Percentiles rank a stretch among this genome's conserved stretches.
These are phyloP conservation scores for Tetranychus piercei DNA, from an alignment of 2,888 invertebrate species.

Conservation along the genomic window DNA sequence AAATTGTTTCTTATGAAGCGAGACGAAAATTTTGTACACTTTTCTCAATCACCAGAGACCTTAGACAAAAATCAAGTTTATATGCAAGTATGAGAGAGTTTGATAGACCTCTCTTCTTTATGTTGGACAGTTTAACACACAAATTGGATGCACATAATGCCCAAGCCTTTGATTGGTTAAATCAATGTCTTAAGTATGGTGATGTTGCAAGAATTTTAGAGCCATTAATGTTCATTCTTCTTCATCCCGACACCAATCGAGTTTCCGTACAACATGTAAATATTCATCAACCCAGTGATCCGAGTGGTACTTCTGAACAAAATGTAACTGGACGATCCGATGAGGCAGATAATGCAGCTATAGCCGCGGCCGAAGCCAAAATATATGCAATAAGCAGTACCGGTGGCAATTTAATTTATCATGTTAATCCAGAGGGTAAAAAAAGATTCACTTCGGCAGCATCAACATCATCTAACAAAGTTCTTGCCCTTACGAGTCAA, in stretches of 20 bases:
- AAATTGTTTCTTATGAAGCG: conserved; percentile 35
- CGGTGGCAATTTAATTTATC: conserved; percentile 49
- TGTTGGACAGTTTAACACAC: conserved; percentile 48
- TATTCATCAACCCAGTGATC: conserved; percentile 29
- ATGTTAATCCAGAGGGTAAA: conserved; percentile 32
- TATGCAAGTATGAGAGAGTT: conserved; percentile 28
- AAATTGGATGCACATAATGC: conserved; percentile 42
- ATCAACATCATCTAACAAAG: conserved; percentile 34
- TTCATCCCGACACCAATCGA: conserved; percentile 59
- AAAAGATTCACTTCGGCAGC: conserved; percentile 23
- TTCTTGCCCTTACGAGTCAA: conserved; percentile 41
- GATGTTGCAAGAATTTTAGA: conserved; percentile 59
- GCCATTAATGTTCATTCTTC: conserved; percentile 51
- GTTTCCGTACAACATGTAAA: conserved; percentile 50
- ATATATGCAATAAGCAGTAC: conserved; percentile 65
- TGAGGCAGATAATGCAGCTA: conserved; percentile 16
- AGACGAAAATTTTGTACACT: conserved; percentile 47
- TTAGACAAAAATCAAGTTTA: conserved; percentile 33
- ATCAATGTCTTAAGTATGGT: conserved; percentile 47
- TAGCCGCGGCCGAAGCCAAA: conserved; percentile 35
- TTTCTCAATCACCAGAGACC: conserved; percentile 58
- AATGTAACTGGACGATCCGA: not conserved
- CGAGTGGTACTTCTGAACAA: conserved; percentile 16
- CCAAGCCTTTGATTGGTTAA: conserved; percentile 54
- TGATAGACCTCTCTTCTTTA: conserved; percentile 48